Base-by-base conservation (phyloP, 2,113 vertebrate genomes). In the Bostrychus sinensis region DNA sequence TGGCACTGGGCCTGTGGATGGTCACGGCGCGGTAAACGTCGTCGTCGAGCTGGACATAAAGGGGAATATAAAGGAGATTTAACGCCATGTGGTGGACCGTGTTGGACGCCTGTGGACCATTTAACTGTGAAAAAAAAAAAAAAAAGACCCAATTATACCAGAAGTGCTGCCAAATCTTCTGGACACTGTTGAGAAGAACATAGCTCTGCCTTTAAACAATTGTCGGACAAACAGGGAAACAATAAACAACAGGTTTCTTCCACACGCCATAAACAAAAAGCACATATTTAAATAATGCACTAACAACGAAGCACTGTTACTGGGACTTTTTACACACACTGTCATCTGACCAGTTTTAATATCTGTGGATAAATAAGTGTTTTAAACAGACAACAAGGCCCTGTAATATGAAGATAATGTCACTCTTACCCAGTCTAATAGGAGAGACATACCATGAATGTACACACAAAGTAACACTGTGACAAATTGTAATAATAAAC, bases 1-100 rank as follows among this genome's bases (percentile, higher is more conserved):
- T 99, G 70, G 95, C 95, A 2, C 91, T 99, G 73, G 96, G 97
- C 67, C 93, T 99, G 66, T 99, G 97, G 97, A 94, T 98, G 95
- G 96, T 99, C 71, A 98, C 96, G 7, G 95, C 96, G 0, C 93
- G 96, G 78, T 98, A 96, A 51, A 30, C 23, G 87, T 66, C 59
- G n/a, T n/a, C n/a, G n/a, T 3, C 59, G 2, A 9, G 30, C 41
- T 3, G 22, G n/a, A 13, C 32, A 0, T 30, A 14, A 10, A 17
- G n/a, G 45, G 56, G n/a, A 9, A 12, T 12, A 16, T 28, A 46
- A 14, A 1, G 11, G 39, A 66, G 4, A 26, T 22, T 28, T 13
- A 16, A 59, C 1, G 2, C 4, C 12, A 13, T 12, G 26, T 3
- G 41, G 65, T 37, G 19, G 64, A 64, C 17, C 39, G 59, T 2